Conservation (phyloP, 2,113 vertebrate species). For the Emydura subglobosa region DNA sequence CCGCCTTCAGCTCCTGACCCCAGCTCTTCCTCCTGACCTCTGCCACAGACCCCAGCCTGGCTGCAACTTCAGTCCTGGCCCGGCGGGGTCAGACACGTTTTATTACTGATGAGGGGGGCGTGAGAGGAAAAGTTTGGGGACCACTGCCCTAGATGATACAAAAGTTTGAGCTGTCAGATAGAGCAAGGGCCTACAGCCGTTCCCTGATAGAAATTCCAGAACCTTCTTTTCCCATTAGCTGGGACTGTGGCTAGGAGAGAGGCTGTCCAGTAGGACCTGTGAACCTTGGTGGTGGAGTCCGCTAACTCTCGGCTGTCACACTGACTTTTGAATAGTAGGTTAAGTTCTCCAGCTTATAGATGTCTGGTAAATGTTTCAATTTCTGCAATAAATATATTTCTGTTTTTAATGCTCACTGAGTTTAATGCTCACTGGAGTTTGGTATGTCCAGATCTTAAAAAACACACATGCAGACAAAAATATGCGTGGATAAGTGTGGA, state of each 20-base stretch:
- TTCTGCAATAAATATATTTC: constrained; percentile 53
- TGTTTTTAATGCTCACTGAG: constrained; percentile 60
- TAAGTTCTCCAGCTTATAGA: constrained; percentile 62
- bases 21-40: neutral
- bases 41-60: too few relatives aligned
- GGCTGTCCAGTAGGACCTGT: constrained; percentile 20
- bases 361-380: constrained; percentile 74
- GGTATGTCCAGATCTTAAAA: too few relatives aligned
- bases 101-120: too few relatives aligned
- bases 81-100: too few relatives aligned
- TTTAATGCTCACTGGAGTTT: neutral
- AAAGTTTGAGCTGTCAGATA: constrained; percentile 33
- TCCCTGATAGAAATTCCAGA: constrained; percentile 74
- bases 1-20: too few relatives aligned
- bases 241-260: constrained; percentile 61
- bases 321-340: neutral
- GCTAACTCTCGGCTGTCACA: neutral
- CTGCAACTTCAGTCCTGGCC: too few relatives aligned
- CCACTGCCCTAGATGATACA: constrained; percentile 41
- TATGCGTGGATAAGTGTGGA: too few relatives aligned
- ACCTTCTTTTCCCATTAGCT: constrained; percentile 56
- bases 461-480: too few relatives aligned
- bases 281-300: constrained; percentile 62
- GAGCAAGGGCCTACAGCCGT: constrained; percentile 64
- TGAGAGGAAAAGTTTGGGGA: too few relatives aligned